A percentile compares a stretch with the other conserved stretches of the same genome.
These are phyloP conservation scores for Gambelia wislizenii DNA, from an alignment of 2,797 vertebrate genomes.

Conservation along the genomic window DNA sequence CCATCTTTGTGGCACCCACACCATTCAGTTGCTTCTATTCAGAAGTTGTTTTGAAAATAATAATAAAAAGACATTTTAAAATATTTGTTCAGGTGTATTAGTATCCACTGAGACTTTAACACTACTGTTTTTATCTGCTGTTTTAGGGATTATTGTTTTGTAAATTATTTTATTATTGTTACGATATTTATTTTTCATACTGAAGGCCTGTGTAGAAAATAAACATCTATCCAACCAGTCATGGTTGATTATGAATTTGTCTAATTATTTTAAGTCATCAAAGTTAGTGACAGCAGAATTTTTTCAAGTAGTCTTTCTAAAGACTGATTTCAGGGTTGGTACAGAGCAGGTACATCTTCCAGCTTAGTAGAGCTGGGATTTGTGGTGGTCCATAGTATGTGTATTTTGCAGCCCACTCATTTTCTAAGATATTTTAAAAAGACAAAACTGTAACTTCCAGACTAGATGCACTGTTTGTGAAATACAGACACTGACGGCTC, in stretches of 20 bases:
- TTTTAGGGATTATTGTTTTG: not conserved
- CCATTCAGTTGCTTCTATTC: no score
- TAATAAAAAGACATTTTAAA: not conserved
- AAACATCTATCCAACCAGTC: not conserved
- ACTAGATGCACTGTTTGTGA: conserved; percentile 75
- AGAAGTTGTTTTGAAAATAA: not conserved
- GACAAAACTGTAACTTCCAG: conserved; percentile 56
- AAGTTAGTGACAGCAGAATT: not conserved
- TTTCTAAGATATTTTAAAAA: conserved; percentile 22
- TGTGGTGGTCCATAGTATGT: not conserved
- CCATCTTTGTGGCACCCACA: not conserved
- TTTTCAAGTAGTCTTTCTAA: not conserved
- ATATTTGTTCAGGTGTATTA: not conserved
- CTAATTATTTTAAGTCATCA: not conserved
- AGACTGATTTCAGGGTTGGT: not conserved
- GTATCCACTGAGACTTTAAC: not conserved
- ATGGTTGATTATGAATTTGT: not conserved
- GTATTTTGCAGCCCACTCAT: fast-evolving
- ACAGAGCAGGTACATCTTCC: not conserved
- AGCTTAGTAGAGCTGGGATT: not conserved
- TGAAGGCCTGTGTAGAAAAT: not conserved
- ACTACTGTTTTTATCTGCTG: not conserved
- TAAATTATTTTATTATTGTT: not conserved
- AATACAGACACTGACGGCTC: conserved; percentile 67
- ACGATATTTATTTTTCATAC: not conserved